Evolutionary conservation across 2,113 vertebrate genomes (phyloP), one percentile per base, ranked within the genome.

Genomic region (Nesospiza acunhae): DNA sequence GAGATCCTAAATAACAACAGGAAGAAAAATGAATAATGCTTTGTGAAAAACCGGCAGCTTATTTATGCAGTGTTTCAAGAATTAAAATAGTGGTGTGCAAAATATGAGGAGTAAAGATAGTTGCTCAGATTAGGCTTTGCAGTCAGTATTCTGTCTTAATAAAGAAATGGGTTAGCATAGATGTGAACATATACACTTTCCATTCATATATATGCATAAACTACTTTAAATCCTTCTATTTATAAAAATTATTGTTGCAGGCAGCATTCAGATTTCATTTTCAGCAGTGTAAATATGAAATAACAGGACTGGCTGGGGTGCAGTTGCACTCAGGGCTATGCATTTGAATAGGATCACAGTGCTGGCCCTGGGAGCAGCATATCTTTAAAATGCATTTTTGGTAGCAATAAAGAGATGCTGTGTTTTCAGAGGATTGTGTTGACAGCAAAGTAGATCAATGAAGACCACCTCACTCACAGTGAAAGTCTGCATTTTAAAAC

Each of bases 401-500:
- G 41, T 89, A 82, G 72, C 95, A 94, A 95, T 97, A 94, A 97
- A 96, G 94, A 96, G 90, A 94, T 72, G 91, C 93, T 97, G 94
- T 97, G 83, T 97, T 97, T 97, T 93, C 93, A 96, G 96, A 96
- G 90, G 93, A 92, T 96, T 97, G 96, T 94, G 95, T 75, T 97
- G 96, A 97, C 95, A 97, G 96, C 94, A 98, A 96, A 97, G 95
- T 96, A 83, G 88, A 91, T 97, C 97, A 81, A 81, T 96, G 96
- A 98, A 97, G 98, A 91, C 97, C 97, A 95, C 93, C 95, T 97
- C 95, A 87, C 94, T 96, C 94, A 97, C 97, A 97, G 96, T 96
- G 97, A 97, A 97, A 87, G 95, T 97, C 92, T 98, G 94, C 97
- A 94, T 97, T 98, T 98, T 98, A 98, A 99, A 98, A 98, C 98